Base-by-base conservation (phyloP, 2,888 invertebrate species). In the Amorpha juglandis region DNA sequence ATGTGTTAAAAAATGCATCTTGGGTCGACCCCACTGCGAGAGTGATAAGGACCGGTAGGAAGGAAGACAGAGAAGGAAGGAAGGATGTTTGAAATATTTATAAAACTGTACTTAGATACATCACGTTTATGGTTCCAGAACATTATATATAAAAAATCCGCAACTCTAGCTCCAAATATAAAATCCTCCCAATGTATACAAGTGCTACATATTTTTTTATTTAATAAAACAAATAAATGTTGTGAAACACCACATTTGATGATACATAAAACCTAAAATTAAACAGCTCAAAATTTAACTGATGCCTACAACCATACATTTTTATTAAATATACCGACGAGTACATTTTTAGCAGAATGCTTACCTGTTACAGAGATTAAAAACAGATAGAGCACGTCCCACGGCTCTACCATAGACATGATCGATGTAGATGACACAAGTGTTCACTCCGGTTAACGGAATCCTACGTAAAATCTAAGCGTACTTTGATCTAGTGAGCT, bases 331-430 rank as follows among this genome's bases (percentile, higher is more conserved):
- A 53, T n/a, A 33, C 11, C 27, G 27, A 58, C 58, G 38, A 58
- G 12, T 6, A 58, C 19, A 42, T 58, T 58, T 58, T 58, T 42
- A 58, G 42, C 38, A 19, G 19, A 12, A 58, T 19, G 55, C 64
- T 58, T 48, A 48, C 58, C 64, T 66, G 38, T 63, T 52, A 27
- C 62, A 33, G 55, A 51, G 70, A 70, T 70, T 66, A 66, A 67
- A 69, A 38, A 21, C 55, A 67, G 71, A 71, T 71, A 70, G 64
- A 52, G 65, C 71, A 71, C 71, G 71, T 62, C 9, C 58, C 12
- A 48, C 65, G 42, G 19, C 19, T 42, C 58, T 42, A 14, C 45
- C 12, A 45, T 14, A 45, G 45, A 45, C 45, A 14, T 45, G 12
- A 12, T 38, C 1, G 9, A 45, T 4, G 11, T 45, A 45, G 12